A percentile compares a stretch with the other conserved stretches of the same genome.
These are phyloP conservation scores for Pachymerium ferrugineum DNA, from an alignment of 2,888 invertebrate genomes.

Conservation along the genomic window DNA sequence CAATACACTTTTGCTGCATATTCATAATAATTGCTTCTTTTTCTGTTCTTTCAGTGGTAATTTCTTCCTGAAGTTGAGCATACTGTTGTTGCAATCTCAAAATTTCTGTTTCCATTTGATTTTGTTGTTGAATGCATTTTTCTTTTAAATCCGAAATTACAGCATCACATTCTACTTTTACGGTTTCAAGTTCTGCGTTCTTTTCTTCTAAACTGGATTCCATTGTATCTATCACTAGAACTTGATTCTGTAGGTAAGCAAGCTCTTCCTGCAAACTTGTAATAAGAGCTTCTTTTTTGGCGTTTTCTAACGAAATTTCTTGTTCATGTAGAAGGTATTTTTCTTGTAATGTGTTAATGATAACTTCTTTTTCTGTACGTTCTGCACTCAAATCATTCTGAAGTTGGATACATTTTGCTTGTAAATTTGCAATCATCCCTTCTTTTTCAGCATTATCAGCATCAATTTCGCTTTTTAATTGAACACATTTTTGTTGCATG, in stretches of 20 bases:
- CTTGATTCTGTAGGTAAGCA: too few species aligned
- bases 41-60: too few species aligned
- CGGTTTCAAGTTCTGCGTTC: neutral
- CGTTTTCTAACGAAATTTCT: too few species aligned
- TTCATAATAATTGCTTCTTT: too few species aligned
- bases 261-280: too few species aligned
- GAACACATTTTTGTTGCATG: neutral
- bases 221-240: too few species aligned
- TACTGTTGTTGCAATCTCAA: too few species aligned
- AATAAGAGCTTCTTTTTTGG: too few species aligned
- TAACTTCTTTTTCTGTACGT: neutral
- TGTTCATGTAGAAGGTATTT: neutral
- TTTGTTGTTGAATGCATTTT: neutral
- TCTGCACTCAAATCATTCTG: neutral
- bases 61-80: too few species aligned
- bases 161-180: neutral
- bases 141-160: neutral
- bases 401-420: too few species aligned
- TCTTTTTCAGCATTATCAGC: neutral
- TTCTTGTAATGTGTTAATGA: neutral
- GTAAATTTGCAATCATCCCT: neutral
- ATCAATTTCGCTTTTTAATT: too few species aligned
- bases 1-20: too few species aligned
- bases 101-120: neutral
- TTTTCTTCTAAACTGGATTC: neutral